Base-by-base conservation (phyloP, 2,113 vertebrate genomes). In the Fregetta grallaria region DNA sequence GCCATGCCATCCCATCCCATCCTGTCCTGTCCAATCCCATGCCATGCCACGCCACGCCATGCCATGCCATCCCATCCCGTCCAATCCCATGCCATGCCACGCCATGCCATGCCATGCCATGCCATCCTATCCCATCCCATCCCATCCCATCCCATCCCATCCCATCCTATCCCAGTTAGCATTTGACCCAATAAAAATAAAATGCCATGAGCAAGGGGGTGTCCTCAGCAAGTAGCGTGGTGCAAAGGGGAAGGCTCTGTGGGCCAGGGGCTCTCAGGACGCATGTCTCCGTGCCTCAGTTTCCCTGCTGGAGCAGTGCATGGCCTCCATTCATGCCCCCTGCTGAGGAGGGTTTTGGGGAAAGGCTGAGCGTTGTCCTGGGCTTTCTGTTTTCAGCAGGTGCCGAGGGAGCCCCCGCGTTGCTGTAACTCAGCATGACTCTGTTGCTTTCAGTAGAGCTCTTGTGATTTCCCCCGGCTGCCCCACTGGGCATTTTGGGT, bases 291-390 rank as follows among this genome's bases (percentile, higher is more conserved):
- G 3, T 97, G 96, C 86, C 95, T 96, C 89, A 20, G 89, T 96
- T 96, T 96, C 93, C 89, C 86, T 47, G 10, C 55, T 26, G 66
- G 47, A 68, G 73, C 68, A 56, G 73, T 9, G 0, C 42, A 10
- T 19, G 6, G 19, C 71, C 61, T 22, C 29, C 4, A 0, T n/a
- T 61, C 36, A 0, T 34, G 53, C 11, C 40, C 3, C 1, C 0
- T 4, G 1, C 7, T 29, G 45, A 58, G 42, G 42, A 61, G 23
- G 44, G 11, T 11, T 81, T 76, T 55, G 47, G 68, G 55, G 65
- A 38, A 27, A 50, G 30, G 45, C 56, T 49, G 65, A 47, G n/a
- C 23, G 0, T 30, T 29, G 23, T 30, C 22, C 27, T 59, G 66
- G 7, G 13, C 34, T 62, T 63, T n/a, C 6, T 38, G 9, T 11